Evolutionary conservation across 2,797 vertebrate genomes (phyloP).

Genomic region (Acrossocheilus wenchowensis): DNA sequence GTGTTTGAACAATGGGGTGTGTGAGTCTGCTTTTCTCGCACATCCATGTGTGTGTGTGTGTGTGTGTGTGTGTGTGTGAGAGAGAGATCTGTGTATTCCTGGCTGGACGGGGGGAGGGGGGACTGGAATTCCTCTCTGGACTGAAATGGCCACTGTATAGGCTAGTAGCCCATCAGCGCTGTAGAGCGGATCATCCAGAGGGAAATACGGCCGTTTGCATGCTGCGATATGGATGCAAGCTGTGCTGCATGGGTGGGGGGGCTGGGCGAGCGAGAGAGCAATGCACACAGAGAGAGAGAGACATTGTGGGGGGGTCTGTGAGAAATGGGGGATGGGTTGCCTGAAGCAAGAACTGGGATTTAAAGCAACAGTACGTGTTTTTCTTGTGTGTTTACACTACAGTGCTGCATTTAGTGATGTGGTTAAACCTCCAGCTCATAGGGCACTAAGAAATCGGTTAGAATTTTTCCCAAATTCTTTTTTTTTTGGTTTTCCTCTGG

Average conservation of each 20-base stretch:
- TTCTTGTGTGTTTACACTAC: neutral
- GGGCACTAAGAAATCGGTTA: no score
- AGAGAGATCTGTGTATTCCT: slow-evolving; percentile 25
- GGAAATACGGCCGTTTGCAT: slow-evolving; percentile 48
- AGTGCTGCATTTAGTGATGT: neutral
- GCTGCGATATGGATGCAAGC: slow-evolving; percentile 53
- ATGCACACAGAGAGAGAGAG: slow-evolving; percentile 30
- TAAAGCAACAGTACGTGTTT: slow-evolving; percentile 64
- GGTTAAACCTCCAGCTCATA: neutral
- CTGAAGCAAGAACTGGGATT: slow-evolving; percentile 58
- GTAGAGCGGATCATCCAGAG: slow-evolving; percentile 11
- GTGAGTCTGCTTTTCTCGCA: neutral
- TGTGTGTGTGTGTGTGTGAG: slow-evolving; percentile 38
- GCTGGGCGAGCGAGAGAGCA: slow-evolving; percentile 24
- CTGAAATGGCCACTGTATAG: slow-evolving; percentile 48
- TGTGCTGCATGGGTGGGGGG: slow-evolving; percentile 49
- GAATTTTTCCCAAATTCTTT: no score
- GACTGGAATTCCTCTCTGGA: slow-evolving; percentile 46
- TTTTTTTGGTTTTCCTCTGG: no score
- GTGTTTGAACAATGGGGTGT: neutral
- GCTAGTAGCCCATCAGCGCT: slow-evolving; percentile 15
- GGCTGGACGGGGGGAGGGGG: slow-evolving; percentile 35
- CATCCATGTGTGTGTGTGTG: slow-evolving; percentile 20
- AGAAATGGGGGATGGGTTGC: slow-evolving; percentile 60
- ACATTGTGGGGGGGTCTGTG: slow-evolving; percentile 37